Percentiles rank a stretch among this genome's conserved stretches.
These are phyloP conservation scores for Gallinago solitaria DNA, from an alignment of 2,797 vertebrate species.

Conservation along the genomic window DNA sequence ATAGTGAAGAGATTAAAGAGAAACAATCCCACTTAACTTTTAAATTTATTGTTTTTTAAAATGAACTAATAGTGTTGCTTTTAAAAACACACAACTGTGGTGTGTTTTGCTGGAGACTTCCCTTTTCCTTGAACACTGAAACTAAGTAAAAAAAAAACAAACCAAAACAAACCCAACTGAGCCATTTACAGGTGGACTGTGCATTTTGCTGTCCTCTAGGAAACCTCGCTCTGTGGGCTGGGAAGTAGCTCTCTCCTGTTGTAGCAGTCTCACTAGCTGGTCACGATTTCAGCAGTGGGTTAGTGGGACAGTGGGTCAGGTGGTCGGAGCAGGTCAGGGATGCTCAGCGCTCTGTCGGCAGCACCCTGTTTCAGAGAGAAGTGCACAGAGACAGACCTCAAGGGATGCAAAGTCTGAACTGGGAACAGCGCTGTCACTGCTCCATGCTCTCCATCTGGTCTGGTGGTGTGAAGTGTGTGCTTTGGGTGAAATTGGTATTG, in stretches of 20 bases:
- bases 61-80: not conserved
- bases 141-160: fast-evolving
- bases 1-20: not conserved
- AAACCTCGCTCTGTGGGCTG: not conserved
- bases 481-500: not conserved
- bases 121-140: not conserved
- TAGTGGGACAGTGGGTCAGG: not conserved
- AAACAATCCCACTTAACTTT: not conserved
- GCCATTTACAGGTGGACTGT: not conserved
- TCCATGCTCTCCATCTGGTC: not conserved
- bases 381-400: not conserved
- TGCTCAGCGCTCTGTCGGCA: not conserved
- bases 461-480: fast-evolving
- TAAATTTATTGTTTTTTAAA: not conserved
- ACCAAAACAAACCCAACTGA: too few species aligned
- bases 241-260: not conserved
- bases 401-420: not conserved
- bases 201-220: not conserved
- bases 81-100: not conserved
- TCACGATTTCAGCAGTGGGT: not conserved
- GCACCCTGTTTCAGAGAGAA: not conserved
- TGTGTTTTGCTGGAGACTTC: not conserved
- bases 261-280: not conserved
- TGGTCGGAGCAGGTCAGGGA: not conserved
- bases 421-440: not conserved